Percentiles rank a stretch among this genome's conserved stretches.
Evolutionary conservation across 2,888 invertebrate species (phyloP).

Genomic region (Campoletis raptor): DNA sequence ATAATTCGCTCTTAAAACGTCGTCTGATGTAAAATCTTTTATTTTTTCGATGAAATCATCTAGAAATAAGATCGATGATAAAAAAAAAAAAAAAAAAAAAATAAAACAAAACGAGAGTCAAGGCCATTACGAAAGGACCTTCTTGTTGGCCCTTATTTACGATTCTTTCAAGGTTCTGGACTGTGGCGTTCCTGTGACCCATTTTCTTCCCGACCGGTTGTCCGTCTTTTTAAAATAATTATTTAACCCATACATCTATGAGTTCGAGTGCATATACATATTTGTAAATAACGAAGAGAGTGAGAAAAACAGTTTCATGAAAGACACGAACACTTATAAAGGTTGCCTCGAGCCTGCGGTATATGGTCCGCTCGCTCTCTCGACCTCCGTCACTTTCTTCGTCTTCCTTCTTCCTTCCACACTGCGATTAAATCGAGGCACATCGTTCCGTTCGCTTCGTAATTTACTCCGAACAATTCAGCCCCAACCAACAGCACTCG

Average conservation of each 20-base stretch:
- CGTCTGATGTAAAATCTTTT: background rate
- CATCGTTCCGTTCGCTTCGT: conserved; percentile 18
- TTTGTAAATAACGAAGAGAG: background rate
- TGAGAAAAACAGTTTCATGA: background rate
- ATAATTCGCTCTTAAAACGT: background rate
- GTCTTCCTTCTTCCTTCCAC: conserved; percentile 55
- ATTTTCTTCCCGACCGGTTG: conserved; percentile 59
- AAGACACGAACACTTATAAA: conserved; percentile 5
- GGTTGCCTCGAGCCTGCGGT: conserved; percentile 24
- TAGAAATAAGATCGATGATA: too few relatives aligned
- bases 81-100: conserved; percentile 2
- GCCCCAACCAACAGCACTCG: conserved; percentile 41
- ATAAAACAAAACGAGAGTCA: conserved; percentile 7
- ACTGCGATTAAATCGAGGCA: conserved; percentile 8
- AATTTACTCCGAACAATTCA: conserved; percentile 19
- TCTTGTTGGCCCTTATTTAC: conserved; percentile 31
- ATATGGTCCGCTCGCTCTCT: conserved; percentile 48
- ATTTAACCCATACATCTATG: conserved; percentile 10
- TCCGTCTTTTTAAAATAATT: conserved; percentile 36
- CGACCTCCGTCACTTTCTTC: conserved; percentile 66
- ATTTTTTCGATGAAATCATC: background rate
- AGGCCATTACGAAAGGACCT: conserved; percentile 18
- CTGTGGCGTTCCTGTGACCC: conserved; percentile 51
- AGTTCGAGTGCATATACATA: too few relatives aligned
- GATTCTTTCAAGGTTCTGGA: conserved; percentile 48